These are phyloP conservation scores for Amblyopsis hoosieri DNA, from an alignment of 2,797 vertebrate species.

Conservation along the genomic window DNA sequence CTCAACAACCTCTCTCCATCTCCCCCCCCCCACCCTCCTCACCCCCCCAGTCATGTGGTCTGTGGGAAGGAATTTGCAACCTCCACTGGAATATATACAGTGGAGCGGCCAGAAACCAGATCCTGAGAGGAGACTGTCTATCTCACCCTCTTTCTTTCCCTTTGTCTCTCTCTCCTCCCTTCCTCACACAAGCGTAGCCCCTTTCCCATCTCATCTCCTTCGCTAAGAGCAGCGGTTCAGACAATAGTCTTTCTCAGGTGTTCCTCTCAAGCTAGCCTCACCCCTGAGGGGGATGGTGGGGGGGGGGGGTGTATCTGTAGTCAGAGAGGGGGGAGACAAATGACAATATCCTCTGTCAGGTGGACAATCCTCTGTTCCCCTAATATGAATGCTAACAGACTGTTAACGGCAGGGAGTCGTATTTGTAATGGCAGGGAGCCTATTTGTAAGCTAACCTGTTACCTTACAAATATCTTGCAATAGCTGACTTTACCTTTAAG, in stretches of 20 bases:
- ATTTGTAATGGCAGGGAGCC: no score
- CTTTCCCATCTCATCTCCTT: background rate
- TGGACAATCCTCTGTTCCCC: no score
- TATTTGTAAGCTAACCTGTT: no score
- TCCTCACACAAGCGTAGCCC: no score
- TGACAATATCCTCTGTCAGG: no score
- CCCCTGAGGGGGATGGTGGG: slow-evolving; percentile 2
- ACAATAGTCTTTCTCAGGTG: slow-evolving; percentile 4
- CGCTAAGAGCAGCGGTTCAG: slow-evolving; percentile 21
- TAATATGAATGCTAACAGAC: no score
- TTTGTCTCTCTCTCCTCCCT: slow-evolving; percentile 14
- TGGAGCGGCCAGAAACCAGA: slow-evolving; percentile 55
- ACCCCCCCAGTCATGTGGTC: slow-evolving; percentile 64
- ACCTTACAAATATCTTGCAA: background rate
- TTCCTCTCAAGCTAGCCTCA: slow-evolving; percentile 3
- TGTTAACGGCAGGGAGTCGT: no score
- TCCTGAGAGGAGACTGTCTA: slow-evolving; percentile 7
- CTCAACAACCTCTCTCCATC: slow-evolving; percentile 35
- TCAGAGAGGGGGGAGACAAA: background rate
- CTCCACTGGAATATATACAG: slow-evolving; percentile 69
- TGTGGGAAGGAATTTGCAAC: slow-evolving; percentile 71
- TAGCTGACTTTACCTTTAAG: background rate
- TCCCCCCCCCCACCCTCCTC: slow-evolving; percentile 7
- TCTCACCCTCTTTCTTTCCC: background rate
- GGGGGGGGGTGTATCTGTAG: no score